phyloP scores from a whole-genome alignment of 2,888 invertebrate species.

The Schizotus pectinicornis region DNA sequence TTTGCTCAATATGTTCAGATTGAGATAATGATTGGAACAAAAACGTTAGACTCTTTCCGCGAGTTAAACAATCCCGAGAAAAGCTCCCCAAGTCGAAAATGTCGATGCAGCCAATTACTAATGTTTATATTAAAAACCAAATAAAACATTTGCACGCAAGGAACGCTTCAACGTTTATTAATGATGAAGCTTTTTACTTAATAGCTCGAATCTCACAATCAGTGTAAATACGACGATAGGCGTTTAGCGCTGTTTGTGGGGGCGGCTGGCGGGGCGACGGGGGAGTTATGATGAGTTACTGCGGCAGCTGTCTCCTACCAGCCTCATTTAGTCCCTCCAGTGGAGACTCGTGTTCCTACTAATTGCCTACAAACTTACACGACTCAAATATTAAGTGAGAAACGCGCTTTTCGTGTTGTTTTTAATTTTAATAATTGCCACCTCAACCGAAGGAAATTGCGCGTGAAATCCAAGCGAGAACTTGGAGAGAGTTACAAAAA shows the following conservation, averaged over 20 bases:
- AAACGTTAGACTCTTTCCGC: neutral
- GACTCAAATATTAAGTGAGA: constrained; percentile 43
- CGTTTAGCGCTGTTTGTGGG: constrained; percentile 44
- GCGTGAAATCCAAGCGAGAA: constrained; percentile 8
- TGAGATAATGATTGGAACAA: constrained; percentile 15
- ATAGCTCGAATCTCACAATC: constrained; percentile 50
- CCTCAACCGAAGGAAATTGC: constrained; percentile 16
- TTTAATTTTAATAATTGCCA: constrained; percentile 23
- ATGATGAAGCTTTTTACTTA: constrained; percentile 48
- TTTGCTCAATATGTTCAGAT: constrained; percentile 13
- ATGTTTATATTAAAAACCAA: constrained; percentile 40
- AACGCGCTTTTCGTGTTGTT: constrained; percentile 16
- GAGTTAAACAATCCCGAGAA: constrained; percentile 5
- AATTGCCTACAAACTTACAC: constrained; percentile 49
- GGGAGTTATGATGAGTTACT: constrained; percentile 47
- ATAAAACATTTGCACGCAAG: constrained; percentile 38
- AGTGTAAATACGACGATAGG: constrained; percentile 48
- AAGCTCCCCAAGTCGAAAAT: constrained; percentile 10
- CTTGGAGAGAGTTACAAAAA: neutral
- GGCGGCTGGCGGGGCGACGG: constrained; percentile 25
- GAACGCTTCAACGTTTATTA: constrained; percentile 26
- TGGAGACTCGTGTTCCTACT: constrained; percentile 47
- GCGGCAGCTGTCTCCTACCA: constrained; percentile 49
- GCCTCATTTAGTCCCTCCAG: constrained; percentile 45
- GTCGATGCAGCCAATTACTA: constrained; percentile 38